Conservation (phyloP, 2,113 vertebrate species). For the Corydoras maculifer region DNA sequence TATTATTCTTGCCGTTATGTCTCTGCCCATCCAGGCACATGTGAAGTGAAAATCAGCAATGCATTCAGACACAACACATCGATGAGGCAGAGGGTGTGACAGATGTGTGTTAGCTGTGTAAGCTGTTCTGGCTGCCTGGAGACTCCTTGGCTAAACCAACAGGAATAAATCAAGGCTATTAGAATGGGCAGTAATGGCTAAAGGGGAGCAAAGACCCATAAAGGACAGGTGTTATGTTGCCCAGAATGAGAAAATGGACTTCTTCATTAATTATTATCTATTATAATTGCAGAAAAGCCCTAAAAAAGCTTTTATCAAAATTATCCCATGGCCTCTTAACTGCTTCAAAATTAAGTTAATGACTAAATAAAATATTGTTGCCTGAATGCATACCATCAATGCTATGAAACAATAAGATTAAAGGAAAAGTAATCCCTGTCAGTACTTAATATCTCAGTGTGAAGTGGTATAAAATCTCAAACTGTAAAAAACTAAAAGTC, state of each 20-base stretch:
- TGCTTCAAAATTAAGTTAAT: no score
- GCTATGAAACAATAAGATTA: background rate
- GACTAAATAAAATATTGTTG: background rate
- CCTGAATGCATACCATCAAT: background rate
- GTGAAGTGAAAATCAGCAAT: background rate
- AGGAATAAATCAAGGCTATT: constrained; percentile 47
- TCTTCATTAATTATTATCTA: constrained; percentile 4
- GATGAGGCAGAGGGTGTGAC: constrained; percentile 25
- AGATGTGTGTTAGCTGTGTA: constrained; percentile 36
- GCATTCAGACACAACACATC: constrained; percentile 6
- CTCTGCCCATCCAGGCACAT: no score
- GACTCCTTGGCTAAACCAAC: constrained; percentile 43
- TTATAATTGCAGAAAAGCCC: background rate
- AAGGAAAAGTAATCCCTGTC: no score
- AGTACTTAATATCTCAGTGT: background rate
- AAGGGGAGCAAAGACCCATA: constrained; percentile 13
- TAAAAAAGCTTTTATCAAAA: no score
- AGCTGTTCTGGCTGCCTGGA: constrained; percentile 31
- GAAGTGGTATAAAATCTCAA: background rate
- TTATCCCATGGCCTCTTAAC: no score
- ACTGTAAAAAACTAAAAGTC: background rate
- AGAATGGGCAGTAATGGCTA: constrained; percentile 25
- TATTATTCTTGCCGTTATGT: no score
- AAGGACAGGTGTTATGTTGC: constrained; percentile 10
- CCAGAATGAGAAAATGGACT: background rate